phyloP scores from a whole-genome alignment of 2,888 invertebrate species.

The Nemapogon koenigi region DNA sequence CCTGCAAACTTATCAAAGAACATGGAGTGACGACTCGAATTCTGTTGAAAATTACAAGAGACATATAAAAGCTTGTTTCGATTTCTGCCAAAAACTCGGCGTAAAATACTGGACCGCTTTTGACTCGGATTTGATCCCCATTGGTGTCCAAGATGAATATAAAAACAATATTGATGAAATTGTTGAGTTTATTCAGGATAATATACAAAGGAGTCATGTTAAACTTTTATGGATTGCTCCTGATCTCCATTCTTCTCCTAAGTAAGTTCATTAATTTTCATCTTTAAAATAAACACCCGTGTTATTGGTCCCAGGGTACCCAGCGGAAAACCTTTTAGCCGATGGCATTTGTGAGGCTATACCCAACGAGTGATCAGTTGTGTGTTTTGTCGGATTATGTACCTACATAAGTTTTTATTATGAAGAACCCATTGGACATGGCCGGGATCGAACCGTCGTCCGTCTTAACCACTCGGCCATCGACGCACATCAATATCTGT shows the following conservation, averaged over 20 bases:
- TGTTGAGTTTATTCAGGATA: slow-evolving; percentile 58
- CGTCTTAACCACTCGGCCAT: too few relatives aligned
- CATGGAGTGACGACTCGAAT: slow-evolving; percentile 67
- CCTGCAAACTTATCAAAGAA: slow-evolving; percentile 36
- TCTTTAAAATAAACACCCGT: too few relatives aligned
- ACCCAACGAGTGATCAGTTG: too few relatives aligned
- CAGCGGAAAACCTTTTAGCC: too few relatives aligned
- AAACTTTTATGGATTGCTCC: slow-evolving; percentile 70
- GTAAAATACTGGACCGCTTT: slow-evolving; percentile 70
- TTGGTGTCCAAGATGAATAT: slow-evolving; percentile 60
- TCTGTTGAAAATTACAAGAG: slow-evolving; percentile 65
- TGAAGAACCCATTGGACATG: too few relatives aligned
- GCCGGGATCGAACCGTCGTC: too few relatives aligned
- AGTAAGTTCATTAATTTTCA: slow-evolving; percentile 36
- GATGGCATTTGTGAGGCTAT: too few relatives aligned
- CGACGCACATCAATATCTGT: too few relatives aligned
- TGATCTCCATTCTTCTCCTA: slow-evolving; percentile 65
- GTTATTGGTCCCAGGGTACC: too few relatives aligned
- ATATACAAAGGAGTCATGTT: slow-evolving; percentile 60
- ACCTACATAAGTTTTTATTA: too few relatives aligned
- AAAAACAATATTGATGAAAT: slow-evolving; percentile 64
- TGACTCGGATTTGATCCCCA: slow-evolving; percentile 67
- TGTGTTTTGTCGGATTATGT: too few relatives aligned
- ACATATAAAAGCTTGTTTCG: slow-evolving; percentile 66
- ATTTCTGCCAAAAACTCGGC: slow-evolving; percentile 68